Evolutionary conservation across 2,797 vertebrate species (phyloP), one percentile per base, ranked within the genome.

Genomic region (Hydrolagus colliei): DNA sequence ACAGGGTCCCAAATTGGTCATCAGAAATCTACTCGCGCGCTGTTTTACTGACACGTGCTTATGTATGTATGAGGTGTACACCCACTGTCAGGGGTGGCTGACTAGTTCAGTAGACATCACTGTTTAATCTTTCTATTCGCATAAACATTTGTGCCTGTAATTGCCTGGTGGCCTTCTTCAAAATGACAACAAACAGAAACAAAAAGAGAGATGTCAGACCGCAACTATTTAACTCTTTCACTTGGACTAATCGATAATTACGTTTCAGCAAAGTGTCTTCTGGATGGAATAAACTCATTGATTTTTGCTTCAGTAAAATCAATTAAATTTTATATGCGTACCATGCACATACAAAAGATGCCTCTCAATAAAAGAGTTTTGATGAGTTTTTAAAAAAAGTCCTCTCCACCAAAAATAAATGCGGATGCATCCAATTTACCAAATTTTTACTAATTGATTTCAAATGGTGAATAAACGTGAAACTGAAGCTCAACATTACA

Each of bases 211-310:
- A 41, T 82, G 79, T 68, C 27, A 71, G 65, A 41, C 68, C 9
- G 27, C 79, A 68, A 68, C 65, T 82, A 82, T 82, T 68, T 82
- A 82, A 82, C 79, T 82, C 65, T 82, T 82, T 79, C 61, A 79
- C 79, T 41, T 9, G 10, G 27, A 68, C 13, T 35, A 82, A 68
- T 82, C 79, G 20, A 82, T 82, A 82, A 12, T 35, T 82, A 68
- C 67, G 7, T 68, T 82, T 82, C 79, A 82, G 79, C 79, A 20
- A 41, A 82, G 79, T 41, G 27, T 82, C 79, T 82, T 82, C 65
- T 68, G 18, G 63, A 82, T 67, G 65, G 63, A 82, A 67, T 63
- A 82, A 68, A 27, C 68, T 32, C 35, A 82, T 82, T 12, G 79
- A 68, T 82, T 82, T 73, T 82, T 68, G 41, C 65, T 32, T 67